A percentile compares a stretch with the other conserved stretches of the same genome.
These are phyloP conservation scores for Numenius arquata DNA, from an alignment of 2,113 vertebrate species.

Conservation along the genomic window DNA sequence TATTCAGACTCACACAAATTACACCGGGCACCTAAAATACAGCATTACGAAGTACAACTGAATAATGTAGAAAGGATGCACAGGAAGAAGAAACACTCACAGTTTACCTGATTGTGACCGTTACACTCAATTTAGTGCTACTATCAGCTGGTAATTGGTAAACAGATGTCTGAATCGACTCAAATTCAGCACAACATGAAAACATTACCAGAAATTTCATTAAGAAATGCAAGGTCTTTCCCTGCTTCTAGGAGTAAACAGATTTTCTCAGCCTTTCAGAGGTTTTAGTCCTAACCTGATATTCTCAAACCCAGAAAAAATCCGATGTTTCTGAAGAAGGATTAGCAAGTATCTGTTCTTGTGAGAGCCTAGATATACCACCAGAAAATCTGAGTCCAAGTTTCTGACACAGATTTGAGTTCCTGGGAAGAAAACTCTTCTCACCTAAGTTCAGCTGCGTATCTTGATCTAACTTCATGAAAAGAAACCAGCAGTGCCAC, in stretches of 20 bases:
- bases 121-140: neutral
- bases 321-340: neutral
- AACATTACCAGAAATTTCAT: neutral
- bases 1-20: neutral
- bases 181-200: neutral
- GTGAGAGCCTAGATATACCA: neutral
- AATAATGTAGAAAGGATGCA: neutral
- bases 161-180: neutral
- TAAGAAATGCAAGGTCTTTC: neutral
- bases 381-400: neutral
- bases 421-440: neutral
- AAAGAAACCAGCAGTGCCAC: neutral
- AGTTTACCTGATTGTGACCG: accelerated
- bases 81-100: neutral
- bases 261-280: neutral
- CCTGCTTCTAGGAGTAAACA: neutral
- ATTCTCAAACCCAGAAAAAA: neutral
- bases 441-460: neutral
- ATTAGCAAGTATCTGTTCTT: neutral
- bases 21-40: neutral
- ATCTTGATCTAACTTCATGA: neutral
- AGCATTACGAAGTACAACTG: neutral
- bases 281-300: neutral
- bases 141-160: neutral
- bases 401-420: neutral